Evolutionary conservation across 2,888 invertebrate species (phyloP), one percentile per base, ranked within the genome.

Genomic region (Idaea aversata): DNA sequence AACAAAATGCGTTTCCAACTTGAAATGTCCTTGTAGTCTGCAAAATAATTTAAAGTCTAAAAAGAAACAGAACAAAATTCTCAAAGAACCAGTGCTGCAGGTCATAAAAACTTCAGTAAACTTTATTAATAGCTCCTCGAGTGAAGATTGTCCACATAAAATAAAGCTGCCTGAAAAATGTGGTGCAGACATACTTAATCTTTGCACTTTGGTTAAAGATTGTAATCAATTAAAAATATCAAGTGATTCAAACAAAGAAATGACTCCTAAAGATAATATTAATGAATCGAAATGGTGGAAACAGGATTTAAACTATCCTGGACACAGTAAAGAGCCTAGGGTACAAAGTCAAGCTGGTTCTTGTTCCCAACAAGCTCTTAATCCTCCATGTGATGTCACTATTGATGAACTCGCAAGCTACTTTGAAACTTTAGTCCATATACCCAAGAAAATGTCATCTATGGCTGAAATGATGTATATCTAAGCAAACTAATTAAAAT

Each of bases 381-480:
- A 95, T 67, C 95, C 95, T 61, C 94, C 95, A 3, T 96, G 96
- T 89, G 98, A 98, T 93, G 95, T 98, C 63, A 98, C 97, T 61
- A 98, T 98, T 78, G 98, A 98, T 87, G 99, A 99, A 91, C 93
- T 99, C 78, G 98, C 98, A 70, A 97, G 98, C 86, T 99, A 99
- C 90, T 98, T 99, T 88, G 98, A 99, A 91, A 97, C 98, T 71
- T 96, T 97, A 92, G 97, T 98, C 75, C 97, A 98, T 94, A 98
- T 99, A 93, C 98, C 98, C 74, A 98, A 98, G 91, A 98, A 99
- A 88, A 99, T 99, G 98, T 98, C 98, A 62, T 95, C 96, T 67
- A 98, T 98, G 98, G 98, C 98, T 68, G 98, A 98, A 93, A 98
- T 98, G 98, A 99, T 98, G 98, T 99, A 99, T 86, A 98, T 98